Evolutionary conservation across 64 coral and sea anemone genomes (phyloP), one percentile per base, ranked within the genome.

Genomic region (Dendronephthya gigantea): DNA sequence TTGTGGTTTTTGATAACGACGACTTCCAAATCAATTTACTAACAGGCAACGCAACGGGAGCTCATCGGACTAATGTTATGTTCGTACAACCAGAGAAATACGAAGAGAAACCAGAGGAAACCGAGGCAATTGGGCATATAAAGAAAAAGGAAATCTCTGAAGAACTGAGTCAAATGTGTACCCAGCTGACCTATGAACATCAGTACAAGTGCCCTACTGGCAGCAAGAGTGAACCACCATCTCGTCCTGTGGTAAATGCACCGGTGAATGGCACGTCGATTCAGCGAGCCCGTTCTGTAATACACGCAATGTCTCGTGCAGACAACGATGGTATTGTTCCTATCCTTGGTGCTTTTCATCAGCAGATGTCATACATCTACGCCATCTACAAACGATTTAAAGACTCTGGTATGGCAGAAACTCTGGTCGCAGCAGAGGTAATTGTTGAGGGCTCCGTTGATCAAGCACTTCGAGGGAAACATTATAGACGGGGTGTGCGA

Each of bases 251-350:
- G 29, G 69, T 75, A 34, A 30, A 75, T 75, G 17, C 69, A 30
- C 69, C 69, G 17, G 30, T 75, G n/a, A 75, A 75, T 75, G 69
- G 69, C 69, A 75, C 69, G 34, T 75, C 69, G 34, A 75, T 7
- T 19, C 69, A 75, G 69, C 69, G 17, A 7, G 69, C 69, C 34
- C 30, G 69, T 16, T 75, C 69, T 70, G 69, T 75, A 4, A 14
- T 75, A 75, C 69, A 75, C 35, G 69, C 69, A 75, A 75, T 75
- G 69, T 75, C 69, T 75, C 69, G 69, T 75, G 69, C 69, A 75
- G 69, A 75, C 69, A 75, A 75, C 69, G 69, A 31, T 4, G 69
- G 69, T 37, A 75, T 75, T 75, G 34, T 75, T 30, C 69, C 69
- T 38, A 75, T 75, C 34, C 69, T 29, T 75, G 69, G 69, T 29